phyloP scores from a whole-genome alignment of 2,888 invertebrate genomes.

The Drosophila paranaensis region DNA sequence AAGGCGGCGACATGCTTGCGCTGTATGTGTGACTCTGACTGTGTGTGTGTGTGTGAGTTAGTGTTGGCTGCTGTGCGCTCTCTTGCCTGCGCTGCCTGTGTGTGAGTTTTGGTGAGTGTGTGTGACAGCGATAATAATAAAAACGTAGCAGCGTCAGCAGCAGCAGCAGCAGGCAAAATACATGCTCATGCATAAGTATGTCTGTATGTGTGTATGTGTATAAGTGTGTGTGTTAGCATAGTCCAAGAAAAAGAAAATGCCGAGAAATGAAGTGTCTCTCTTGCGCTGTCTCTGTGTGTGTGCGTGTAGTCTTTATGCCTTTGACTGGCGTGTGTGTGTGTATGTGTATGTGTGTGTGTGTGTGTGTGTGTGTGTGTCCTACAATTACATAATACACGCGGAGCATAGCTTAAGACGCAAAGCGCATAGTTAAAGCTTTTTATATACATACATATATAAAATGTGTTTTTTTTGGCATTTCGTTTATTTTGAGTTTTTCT shows the following conservation, averaged over 20 bases:
- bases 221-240: slow-evolving; percentile 37
- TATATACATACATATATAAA: not conserved
- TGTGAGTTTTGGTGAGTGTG: slow-evolving; percentile 37
- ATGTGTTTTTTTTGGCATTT: slow-evolving; percentile 24
- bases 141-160: slow-evolving; percentile 64
- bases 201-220: slow-evolving; percentile 29
- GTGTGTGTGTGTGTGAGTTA: slow-evolving; percentile 21
- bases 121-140: slow-evolving; percentile 72
- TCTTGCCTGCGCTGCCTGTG: slow-evolving; percentile 26
- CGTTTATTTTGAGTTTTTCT: slow-evolving; percentile 6
- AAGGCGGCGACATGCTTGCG: slow-evolving; percentile 59
- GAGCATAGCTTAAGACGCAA: slow-evolving; percentile 64
- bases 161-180: slow-evolving; percentile 51
- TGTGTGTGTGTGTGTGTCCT: slow-evolving; percentile 49
- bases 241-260: slow-evolving; percentile 64
- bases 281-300: slow-evolving; percentile 32
- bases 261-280: slow-evolving; percentile 78
- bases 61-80: slow-evolving; percentile 46
- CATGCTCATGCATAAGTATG: slow-evolving; percentile 51
- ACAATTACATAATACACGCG: slow-evolving; percentile 79
- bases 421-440: slow-evolving; percentile 60
- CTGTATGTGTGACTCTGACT: slow-evolving; percentile 4
- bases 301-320: slow-evolving; percentile 32
- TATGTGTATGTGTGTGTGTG: not conserved
- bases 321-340: slow-evolving; percentile 15